phyloP scores from a whole-genome alignment of 2,888 invertebrate species.

The Acanthococcus lagerstroemiae region DNA sequence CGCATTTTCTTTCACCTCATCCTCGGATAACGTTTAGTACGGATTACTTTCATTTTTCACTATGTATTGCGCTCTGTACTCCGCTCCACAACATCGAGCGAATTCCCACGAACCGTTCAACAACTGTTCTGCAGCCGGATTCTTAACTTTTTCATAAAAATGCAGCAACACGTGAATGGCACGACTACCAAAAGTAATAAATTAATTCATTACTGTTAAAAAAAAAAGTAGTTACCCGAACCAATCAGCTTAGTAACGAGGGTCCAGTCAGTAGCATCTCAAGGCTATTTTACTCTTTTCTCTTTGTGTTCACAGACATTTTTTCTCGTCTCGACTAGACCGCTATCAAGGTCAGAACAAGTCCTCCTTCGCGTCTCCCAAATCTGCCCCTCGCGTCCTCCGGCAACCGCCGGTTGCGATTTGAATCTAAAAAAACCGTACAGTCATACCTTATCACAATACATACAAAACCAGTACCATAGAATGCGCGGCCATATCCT shows the following conservation, averaged over 20 bases:
- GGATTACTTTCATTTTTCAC: no score
- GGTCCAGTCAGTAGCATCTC: slow-evolving; percentile 26
- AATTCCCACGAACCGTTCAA: no score
- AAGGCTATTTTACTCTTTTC: slow-evolving; percentile 14
- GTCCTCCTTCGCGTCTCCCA: slow-evolving; percentile 21
- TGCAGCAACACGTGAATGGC: no score
- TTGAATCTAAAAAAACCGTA: slow-evolving; percentile 12
- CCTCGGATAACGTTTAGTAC: no score
- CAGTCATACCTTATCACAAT: not conserved
- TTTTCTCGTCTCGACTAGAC: slow-evolving; percentile 30
- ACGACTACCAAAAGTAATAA: no score
- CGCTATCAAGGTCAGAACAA: slow-evolving; percentile 29
- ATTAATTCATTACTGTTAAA: not conserved
- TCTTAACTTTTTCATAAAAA: no score
- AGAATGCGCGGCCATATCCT: no score
- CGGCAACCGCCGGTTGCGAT: slow-evolving; percentile 11
- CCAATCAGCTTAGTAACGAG: not conserved
- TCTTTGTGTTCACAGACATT: slow-evolving; percentile 29
- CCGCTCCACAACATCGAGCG: no score
- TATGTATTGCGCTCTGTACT: no score
- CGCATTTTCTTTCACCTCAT: no score
- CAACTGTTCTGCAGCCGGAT: no score
- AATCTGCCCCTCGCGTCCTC: not conserved
- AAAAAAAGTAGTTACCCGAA: not conserved
- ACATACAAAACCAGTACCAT: not conserved